Evolutionary conservation across 2,888 invertebrate species (phyloP).

Genomic region (Carpatolechia fugitivella): DNA sequence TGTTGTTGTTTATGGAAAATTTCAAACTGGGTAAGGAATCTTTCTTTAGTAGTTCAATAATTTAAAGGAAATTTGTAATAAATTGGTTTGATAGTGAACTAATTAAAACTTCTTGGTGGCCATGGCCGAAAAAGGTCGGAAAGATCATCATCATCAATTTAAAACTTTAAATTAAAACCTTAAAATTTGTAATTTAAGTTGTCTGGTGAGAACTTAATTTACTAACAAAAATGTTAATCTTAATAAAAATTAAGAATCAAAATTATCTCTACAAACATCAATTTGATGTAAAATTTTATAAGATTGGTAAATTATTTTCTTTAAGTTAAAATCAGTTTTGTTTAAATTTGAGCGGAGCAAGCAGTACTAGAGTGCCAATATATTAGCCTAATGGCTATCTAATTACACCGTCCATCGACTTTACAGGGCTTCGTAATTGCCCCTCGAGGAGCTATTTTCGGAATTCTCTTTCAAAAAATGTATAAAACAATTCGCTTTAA

Average conservation of each 20-base stretch:
- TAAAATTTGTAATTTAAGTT: too few species aligned
- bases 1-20: too few species aligned
- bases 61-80: conserved; percentile 21
- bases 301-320: neutral
- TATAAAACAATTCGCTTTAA: conserved; percentile 14
- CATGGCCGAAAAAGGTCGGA: too few species aligned
- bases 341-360: conserved; percentile 45
- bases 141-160: too few species aligned
- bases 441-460: conserved; percentile 52
- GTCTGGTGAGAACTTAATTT: too few species aligned
- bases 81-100: conserved; percentile 22
- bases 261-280: neutral
- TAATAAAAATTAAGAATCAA: too few species aligned
- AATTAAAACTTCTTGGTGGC: conserved; percentile 17
- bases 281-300: too few species aligned
- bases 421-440: conserved; percentile 59
- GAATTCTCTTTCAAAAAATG: conserved; percentile 24
- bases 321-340: conserved; percentile 29
- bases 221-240: too few species aligned
- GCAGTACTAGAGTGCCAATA: conserved; percentile 50
- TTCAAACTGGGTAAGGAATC: conserved; percentile 17
- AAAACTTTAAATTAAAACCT: too few species aligned
- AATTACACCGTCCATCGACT: conserved; percentile 63
- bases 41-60: conserved; percentile 16
- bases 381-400: conserved; percentile 69